These are phyloP conservation scores for Acinonyx jubatus DNA, from an alignment of 2,113 vertebrate genomes.

Conservation along the genomic window DNA sequence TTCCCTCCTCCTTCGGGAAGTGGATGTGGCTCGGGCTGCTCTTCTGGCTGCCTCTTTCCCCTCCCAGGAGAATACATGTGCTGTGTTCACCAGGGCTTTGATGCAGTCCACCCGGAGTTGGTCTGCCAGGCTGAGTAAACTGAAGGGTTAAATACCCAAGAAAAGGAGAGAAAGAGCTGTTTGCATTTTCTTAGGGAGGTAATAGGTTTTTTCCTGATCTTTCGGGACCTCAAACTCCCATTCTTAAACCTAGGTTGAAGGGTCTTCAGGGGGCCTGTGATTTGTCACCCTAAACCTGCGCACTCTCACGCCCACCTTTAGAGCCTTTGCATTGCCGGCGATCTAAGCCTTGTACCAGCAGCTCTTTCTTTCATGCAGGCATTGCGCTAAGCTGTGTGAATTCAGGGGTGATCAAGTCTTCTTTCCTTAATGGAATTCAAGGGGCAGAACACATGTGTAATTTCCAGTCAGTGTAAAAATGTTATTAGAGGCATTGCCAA, in stretches of 20 bases:
- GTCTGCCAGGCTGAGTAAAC: not conserved
- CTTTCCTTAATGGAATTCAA: not conserved
- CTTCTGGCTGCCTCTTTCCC: not conserved
- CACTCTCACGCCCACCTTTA: not conserved
- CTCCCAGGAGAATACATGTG: not conserved
- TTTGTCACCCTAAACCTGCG: not conserved
- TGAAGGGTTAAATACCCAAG: not conserved
- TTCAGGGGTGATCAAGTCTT: not conserved
- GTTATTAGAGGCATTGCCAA: not conserved
- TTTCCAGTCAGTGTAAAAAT: not conserved
- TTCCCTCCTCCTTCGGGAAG: not conserved
- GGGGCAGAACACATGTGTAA: not conserved
- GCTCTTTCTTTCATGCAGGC: not conserved
- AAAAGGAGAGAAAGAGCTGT: not conserved
- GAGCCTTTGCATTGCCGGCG: not conserved
- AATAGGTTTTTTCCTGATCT: not conserved
- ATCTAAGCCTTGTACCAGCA: not conserved
- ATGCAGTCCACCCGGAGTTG: not conserved
- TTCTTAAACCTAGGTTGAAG: not conserved
- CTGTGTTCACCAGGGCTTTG: not conserved
- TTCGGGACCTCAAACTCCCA: not conserved
- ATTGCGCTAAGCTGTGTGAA: not conserved
- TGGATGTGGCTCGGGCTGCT: conserved; percentile 13
- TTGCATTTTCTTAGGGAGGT: not conserved
- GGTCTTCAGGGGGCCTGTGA: not conserved